Evolutionary conservation across 2,888 invertebrate genomes (phyloP), one percentile per base, ranked within the genome.

Genomic region (Pheosia tremula): DNA sequence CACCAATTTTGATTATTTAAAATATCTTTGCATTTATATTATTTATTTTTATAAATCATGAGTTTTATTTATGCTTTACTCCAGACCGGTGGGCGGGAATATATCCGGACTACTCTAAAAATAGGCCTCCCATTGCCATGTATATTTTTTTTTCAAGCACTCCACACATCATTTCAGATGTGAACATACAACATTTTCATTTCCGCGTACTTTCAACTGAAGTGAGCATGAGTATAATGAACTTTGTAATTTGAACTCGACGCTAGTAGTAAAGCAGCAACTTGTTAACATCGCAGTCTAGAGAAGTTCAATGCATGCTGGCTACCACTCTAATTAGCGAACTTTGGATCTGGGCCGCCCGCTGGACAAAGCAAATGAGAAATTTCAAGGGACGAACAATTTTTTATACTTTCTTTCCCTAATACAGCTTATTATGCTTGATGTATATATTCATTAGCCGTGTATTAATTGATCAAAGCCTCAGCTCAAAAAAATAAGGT

Each of bases 241-340:
- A 61, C 57, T 64, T 56, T 59, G 62, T 66, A 66, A 68, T 73
- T 72, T 63, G 67, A 63, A 72, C 59, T 66, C 58, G 7, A 60
- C 58, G 61, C 49, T 63, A 65, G 68, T 64, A 64, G 58, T 61
- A 65, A 72, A 74, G 66, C 43, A 65, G 65, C 64, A 70, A 67
- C 68, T 77, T 72, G 72, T 71, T 72, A 72, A 66, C 72, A 71
- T 64, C 61, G 63, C 41, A 71, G 63, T 56, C 62, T 57, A 50
- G 59, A 59, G 57, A 50, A 69, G 64, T 71, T 68, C 64, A 69
- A 72, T 72, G 69, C 69, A 70, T 70, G 79, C 60, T 58, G 57
- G 71, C 71, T 74, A 72, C 70, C 67, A 63, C 58, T 71, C 74
- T 83, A 84, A 84, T 83, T 84, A 84, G 80, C 66, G 63, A 83